Evolutionary conservation across 1,140 invertebrate species (phyloP).

Genomic region (Pseudomyrmex flavicornis): DNA sequence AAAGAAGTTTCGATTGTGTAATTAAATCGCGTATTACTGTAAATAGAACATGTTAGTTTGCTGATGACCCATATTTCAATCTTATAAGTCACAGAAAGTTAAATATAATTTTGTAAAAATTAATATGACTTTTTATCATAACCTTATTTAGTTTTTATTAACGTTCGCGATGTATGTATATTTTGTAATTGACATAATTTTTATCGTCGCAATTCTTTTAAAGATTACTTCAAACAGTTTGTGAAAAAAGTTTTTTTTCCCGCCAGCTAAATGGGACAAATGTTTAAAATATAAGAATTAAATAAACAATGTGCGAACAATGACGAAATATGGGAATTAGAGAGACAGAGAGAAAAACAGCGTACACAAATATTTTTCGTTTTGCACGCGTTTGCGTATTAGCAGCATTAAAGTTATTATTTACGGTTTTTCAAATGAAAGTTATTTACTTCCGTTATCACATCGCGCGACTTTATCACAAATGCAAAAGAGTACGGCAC

Average conservation of each 20-base stretch:
- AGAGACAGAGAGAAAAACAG: background rate
- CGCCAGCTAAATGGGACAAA: conserved; percentile 12
- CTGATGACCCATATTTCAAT: background rate
- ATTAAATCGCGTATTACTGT: too few relatives aligned
- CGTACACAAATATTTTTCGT: conserved; percentile 14
- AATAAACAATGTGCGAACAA: conserved; percentile 24
- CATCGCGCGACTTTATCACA: too few relatives aligned
- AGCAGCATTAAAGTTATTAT: background rate
- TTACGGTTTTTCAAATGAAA: background rate
- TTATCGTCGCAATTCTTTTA: conserved; percentile 2
- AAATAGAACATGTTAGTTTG: too few relatives aligned
- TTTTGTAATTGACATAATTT: conserved; percentile 13
- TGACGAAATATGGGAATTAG: conserved; percentile 17
- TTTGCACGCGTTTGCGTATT: background rate
- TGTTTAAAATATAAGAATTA: conserved; percentile 13
- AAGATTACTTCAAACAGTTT: conserved; percentile 4
- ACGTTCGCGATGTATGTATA: background rate
- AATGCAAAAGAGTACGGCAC: background rate
- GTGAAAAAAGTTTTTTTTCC: conserved; percentile 21
- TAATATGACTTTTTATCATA: background rate
- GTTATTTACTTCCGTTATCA: background rate
- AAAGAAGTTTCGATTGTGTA: too few relatives aligned
- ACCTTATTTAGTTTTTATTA: background rate
- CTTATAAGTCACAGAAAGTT: background rate
- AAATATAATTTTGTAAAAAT: background rate